A percentile compares a stretch with the other conserved stretches of the same genome.
Conservation (phyloP, 1,140 invertebrate genomes). For the Diorhabda sublineata region DNA sequence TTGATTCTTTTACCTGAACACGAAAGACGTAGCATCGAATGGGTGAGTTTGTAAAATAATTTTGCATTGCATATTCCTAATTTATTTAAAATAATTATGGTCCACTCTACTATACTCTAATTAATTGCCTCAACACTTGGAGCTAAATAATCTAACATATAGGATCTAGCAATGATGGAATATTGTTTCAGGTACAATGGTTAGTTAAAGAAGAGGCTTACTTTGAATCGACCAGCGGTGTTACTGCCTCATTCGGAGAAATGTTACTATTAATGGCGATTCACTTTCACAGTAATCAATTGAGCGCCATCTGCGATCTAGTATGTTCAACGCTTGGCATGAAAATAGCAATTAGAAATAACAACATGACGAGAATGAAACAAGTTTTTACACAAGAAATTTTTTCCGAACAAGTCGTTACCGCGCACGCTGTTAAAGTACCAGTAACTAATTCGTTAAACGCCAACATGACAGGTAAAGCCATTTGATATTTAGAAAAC, state of each 20-base stretch:
- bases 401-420: conserved; percentile 96
- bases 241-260: conserved; percentile 87
- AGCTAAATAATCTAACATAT: too few species aligned
- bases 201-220: conserved; percentile 85
- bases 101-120: too few species aligned
- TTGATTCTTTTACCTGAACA: conserved; percentile 72
- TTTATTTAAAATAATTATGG: too few species aligned
- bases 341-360: conserved; percentile 88
- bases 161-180: too few species aligned
- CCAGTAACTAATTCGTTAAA: conserved; percentile 88
- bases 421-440: conserved; percentile 91
- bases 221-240: conserved; percentile 73
- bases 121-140: too few species aligned
- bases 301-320: conserved; percentile 86
- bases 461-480: conserved; percentile 69
- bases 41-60: conserved; percentile 51
- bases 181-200: conserved; percentile 64
- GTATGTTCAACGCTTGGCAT: conserved; percentile 92
- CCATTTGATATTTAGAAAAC: not conserved
- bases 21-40: conserved; percentile 87
- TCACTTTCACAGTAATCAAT: conserved; percentile 93
- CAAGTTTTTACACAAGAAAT: conserved; percentile 96
- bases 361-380: conserved; percentile 86
- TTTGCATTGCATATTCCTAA: too few species aligned
- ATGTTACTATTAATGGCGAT: conserved; percentile 95